Evolutionary conservation across 2,797 vertebrate genomes (phyloP).

Genomic region (Oceanodroma leucorhoa): DNA sequence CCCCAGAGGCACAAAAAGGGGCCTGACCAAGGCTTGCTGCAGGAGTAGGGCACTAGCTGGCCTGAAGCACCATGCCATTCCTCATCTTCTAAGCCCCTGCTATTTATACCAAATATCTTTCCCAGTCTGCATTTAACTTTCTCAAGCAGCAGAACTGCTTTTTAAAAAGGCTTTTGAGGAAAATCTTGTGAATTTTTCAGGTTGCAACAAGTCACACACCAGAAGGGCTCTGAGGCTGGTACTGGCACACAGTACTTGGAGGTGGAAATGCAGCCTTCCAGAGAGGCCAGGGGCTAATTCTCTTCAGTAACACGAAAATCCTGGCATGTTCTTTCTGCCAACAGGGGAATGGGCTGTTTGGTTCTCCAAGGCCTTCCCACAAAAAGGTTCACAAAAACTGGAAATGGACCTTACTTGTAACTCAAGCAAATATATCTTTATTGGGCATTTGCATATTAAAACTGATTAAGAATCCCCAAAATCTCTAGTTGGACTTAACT

Average conservation of each 20-base stretch:
- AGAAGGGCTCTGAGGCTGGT: constrained; percentile 32
- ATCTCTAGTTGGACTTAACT: background rate
- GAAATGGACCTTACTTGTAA: background rate
- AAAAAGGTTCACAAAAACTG: background rate
- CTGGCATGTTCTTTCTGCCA: background rate
- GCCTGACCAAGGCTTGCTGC: background rate
- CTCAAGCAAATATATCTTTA: background rate
- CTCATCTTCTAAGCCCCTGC: background rate
- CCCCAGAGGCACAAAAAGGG: background rate
- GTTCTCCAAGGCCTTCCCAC: background rate
- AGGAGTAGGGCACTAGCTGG: background rate
- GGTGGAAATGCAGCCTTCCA: background rate
- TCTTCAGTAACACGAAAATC: background rate
- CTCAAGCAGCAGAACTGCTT: constrained; percentile 6
- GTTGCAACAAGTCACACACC: constrained; percentile 46
- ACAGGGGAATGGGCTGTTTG: background rate
- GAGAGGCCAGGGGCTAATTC: background rate
- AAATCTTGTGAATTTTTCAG: constrained; percentile 42
- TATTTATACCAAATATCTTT: background rate
- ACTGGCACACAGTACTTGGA: background rate
- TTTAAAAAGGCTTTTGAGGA: constrained; percentile 22
- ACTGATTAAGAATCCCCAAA: background rate
- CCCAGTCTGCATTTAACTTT: background rate
- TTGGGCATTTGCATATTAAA: background rate
- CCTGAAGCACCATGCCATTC: background rate